Percentiles rank a stretch among this genome's conserved stretches.
These are phyloP conservation scores for Calypte anna DNA, from an alignment of 2,113 vertebrate species.

Conservation along the genomic window DNA sequence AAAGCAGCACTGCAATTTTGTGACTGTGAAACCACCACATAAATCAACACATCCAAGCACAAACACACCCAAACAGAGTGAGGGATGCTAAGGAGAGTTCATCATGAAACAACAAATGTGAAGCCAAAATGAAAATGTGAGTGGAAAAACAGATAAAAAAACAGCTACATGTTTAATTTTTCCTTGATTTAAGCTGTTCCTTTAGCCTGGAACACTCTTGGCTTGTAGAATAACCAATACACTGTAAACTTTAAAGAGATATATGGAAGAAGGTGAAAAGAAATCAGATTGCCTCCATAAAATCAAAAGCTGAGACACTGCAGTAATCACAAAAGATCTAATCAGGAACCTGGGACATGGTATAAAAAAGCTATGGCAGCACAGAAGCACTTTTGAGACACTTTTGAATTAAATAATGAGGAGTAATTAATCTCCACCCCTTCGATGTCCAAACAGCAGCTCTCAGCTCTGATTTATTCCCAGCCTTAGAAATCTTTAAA, in stretches of 20 bases:
- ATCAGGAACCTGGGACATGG: background rate
- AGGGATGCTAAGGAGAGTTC: background rate
- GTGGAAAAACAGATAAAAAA: background rate
- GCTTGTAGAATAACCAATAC: background rate
- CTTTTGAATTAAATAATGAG: background rate
- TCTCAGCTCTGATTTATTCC: background rate
- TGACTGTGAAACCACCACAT: background rate
- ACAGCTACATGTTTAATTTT: background rate
- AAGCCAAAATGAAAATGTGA: background rate
- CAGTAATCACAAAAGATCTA: background rate
- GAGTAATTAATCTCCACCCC: background rate
- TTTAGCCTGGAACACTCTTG: background rate
- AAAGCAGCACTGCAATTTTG: background rate
- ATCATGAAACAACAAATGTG: background rate
- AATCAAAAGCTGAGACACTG: background rate
- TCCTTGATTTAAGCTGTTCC: background rate
- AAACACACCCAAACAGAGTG: rapidly evolving
- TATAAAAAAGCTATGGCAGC: background rate
- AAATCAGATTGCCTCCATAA: background rate
- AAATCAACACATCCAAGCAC: background rate
- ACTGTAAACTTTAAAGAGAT: background rate
- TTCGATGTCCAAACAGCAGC: background rate
- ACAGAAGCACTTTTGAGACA: background rate
- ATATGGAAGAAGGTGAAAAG: background rate
- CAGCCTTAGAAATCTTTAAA: background rate